Conservation (phyloP, 1,140 invertebrate species). For the Cotesia typhae region DNA sequence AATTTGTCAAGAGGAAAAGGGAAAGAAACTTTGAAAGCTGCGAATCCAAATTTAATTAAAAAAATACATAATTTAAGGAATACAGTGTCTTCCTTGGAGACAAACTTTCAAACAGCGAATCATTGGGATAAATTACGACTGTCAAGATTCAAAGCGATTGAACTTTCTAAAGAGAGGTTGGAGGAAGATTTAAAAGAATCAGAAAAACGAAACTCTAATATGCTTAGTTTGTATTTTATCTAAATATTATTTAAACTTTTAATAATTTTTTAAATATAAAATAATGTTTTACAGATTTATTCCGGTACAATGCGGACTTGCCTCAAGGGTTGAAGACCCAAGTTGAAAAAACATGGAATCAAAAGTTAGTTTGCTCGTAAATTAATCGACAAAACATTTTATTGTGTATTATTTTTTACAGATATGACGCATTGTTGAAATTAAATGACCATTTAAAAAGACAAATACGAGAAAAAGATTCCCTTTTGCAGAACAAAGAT, state of each 20-base stretch:
- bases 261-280: background rate
- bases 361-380: conserved; percentile 40
- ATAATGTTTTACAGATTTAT: conserved; percentile 46
- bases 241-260: conserved; percentile 5
- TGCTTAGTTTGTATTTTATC: conserved; percentile 44
- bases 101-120: conserved; percentile 39
- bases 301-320: conserved; percentile 46
- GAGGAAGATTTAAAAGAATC: conserved; percentile 42
- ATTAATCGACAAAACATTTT: background rate
- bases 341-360: conserved; percentile 48
- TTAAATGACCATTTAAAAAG: conserved; percentile 44
- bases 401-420: conserved; percentile 28
- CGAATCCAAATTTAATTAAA: conserved; percentile 4
- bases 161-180: conserved; percentile 35
- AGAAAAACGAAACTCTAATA: conserved; percentile 46
- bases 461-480: conserved; percentile 34
- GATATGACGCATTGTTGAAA: conserved; percentile 48
- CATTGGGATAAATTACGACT: conserved; percentile 42
- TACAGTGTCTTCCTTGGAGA: conserved; percentile 41
- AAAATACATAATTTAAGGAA: conserved; percentile 41
- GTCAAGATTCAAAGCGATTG: conserved; percentile 42
- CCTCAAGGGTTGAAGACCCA: conserved; percentile 44
- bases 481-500: conserved; percentile 37
- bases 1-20: background rate
- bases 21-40: background rate